Conservation (phyloP, 2,113 vertebrate species). For the Martes martes region DNA sequence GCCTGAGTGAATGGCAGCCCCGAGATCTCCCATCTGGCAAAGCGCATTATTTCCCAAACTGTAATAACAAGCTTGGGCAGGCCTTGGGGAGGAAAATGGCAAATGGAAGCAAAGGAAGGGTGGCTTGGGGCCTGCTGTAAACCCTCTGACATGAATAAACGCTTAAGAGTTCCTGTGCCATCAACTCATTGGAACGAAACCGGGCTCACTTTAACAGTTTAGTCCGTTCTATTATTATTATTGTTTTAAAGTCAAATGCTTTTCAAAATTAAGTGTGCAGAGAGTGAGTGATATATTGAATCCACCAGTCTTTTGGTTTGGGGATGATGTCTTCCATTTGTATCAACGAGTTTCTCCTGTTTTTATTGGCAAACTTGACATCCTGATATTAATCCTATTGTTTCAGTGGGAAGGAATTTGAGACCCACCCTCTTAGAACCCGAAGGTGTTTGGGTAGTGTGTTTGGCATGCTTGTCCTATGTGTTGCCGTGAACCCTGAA, state of each 20-base stretch:
- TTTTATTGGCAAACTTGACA: slow-evolving; percentile 64
- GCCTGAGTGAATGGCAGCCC: neutral
- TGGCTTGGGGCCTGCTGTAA: neutral
- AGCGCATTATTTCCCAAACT: neutral
- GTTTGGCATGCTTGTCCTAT: neutral
- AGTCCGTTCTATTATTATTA: neutral
- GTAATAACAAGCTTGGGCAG: neutral
- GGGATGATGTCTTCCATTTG: slow-evolving; percentile 47
- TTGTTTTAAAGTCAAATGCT: neutral
- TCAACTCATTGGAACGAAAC: neutral
- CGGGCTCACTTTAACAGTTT: neutral
- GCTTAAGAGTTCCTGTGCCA: neutral
- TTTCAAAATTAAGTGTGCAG: neutral
- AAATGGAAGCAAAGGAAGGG: neutral
- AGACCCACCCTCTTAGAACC: slow-evolving; percentile 51
- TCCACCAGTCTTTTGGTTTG: slow-evolving; percentile 25
- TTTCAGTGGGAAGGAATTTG: slow-evolving; percentile 77
- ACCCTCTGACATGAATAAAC: neutral
- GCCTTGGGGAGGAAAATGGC: neutral
- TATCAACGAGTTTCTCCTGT: slow-evolving; percentile 50
- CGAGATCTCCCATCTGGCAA: neutral
- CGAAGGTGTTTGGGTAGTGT: slow-evolving; percentile 16
- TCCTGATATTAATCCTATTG: slow-evolving; percentile 42
- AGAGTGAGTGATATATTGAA: slow-evolving; percentile 60
- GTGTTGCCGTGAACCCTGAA: neutral